Evolutionary conservation across 2,113 vertebrate genomes (phyloP).

Genomic region (Callospermophilus lateralis): DNA sequence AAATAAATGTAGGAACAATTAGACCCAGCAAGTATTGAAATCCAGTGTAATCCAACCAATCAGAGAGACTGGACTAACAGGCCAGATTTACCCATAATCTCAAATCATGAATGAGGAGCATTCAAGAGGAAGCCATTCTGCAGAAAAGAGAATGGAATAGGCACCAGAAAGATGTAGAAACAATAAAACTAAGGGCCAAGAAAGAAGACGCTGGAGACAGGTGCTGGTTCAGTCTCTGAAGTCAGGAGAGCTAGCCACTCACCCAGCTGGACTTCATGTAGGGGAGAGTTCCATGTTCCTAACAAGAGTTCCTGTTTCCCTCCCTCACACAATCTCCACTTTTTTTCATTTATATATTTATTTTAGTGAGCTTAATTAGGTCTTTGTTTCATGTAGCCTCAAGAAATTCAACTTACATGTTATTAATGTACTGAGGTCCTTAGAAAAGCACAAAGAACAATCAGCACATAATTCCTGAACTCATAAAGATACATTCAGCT

Average conservation of each 20-base stretch:
- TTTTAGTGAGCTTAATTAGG: neutral
- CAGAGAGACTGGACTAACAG: neutral
- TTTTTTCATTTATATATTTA: neutral
- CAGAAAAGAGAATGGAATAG: neutral
- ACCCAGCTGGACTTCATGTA: neutral
- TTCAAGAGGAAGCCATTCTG: neutral
- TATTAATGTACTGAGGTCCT: slow-evolving; percentile 15
- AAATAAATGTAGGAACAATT: neutral
- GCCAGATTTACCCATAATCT: neutral
- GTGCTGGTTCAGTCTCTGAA: neutral
- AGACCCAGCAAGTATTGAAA: neutral
- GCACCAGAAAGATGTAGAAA: slow-evolving; percentile 41
- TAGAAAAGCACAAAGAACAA: neutral
- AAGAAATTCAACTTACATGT: neutral
- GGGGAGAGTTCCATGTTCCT: neutral
- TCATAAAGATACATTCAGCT: neutral
- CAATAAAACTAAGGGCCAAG: neutral
- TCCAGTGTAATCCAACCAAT: neutral
- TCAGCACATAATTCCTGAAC: neutral
- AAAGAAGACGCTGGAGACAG: neutral
- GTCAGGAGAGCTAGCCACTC: neutral
- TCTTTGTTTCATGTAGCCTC: slow-evolving; percentile 19
- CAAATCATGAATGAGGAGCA: neutral
- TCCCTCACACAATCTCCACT: neutral
- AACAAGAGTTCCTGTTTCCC: neutral